A percentile compares a stretch with the other conserved stretches of the same genome.
Evolutionary conservation across 2,797 vertebrate species (phyloP).

Genomic region (Catamblyrhynchus diadema): DNA sequence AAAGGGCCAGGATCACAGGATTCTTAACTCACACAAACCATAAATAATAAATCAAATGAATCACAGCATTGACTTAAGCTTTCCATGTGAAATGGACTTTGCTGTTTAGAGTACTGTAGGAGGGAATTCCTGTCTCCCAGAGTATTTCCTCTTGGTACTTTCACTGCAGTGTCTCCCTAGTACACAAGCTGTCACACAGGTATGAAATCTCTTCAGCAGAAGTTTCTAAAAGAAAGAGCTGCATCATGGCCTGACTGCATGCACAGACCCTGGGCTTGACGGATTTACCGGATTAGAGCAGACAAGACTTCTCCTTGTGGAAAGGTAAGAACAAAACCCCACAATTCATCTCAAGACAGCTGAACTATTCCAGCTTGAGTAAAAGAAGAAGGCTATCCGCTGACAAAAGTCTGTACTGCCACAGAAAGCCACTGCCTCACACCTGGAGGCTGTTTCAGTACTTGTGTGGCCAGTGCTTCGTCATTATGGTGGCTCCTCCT

Average conservation of each 20-base stretch:
- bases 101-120: background rate
- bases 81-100: background rate
- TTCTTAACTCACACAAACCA: constrained; percentile 19
- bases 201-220: background rate
- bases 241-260: background rate
- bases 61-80: background rate
- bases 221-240: background rate
- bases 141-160: background rate
- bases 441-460: background rate
- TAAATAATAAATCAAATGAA: constrained; percentile 36
- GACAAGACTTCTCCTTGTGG: background rate
- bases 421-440: background rate
- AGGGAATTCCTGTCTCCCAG: background rate
- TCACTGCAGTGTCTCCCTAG: background rate
- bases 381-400: background rate
- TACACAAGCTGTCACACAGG: background rate
- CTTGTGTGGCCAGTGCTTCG: background rate
- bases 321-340: background rate
- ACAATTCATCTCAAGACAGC: background rate
- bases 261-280: background rate
- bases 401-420: background rate
- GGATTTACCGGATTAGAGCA: background rate
- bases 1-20: constrained; percentile 16
- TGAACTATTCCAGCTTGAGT: background rate
- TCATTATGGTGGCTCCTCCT: background rate